Conservation (phyloP, 2,113 vertebrate genomes). For the Lepus americanus region DNA sequence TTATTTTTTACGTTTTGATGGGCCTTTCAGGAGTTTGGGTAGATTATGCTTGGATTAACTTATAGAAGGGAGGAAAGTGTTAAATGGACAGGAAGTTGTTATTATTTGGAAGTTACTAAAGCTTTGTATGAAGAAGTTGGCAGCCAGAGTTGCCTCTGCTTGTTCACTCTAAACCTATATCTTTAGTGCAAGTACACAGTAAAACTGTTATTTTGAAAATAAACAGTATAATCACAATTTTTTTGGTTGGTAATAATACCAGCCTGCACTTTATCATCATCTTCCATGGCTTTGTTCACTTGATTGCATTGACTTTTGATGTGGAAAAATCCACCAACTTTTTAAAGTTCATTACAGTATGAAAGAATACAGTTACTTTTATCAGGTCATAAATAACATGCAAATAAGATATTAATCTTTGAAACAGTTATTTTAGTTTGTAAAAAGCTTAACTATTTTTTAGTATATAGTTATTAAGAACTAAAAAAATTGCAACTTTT, state of each 20-base stretch:
- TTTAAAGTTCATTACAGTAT: constrained; percentile 19
- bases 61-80: background rate
- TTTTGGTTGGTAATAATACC: background rate
- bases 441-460: background rate
- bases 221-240: background rate
- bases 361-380: constrained; percentile 46
- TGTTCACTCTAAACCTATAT: background rate
- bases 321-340: background rate
- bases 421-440: constrained; percentile 12
- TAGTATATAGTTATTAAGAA: background rate
- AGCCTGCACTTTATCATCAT: background rate
- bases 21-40: background rate
- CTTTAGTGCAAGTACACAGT: background rate
- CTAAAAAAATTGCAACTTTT: constrained; percentile 19
- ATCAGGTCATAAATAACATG: constrained; percentile 35
- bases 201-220: constrained; percentile 11
- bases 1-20: background rate
- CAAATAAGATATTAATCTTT: constrained; percentile 39
- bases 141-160: background rate
- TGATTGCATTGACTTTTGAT: background rate
- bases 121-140: background rate
- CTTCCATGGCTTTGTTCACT: background rate
- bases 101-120: background rate
- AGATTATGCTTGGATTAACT: constrained; percentile 42
- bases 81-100: background rate